Base-by-base conservation (phyloP, 2,797 vertebrate species). In the Chelmon rostratus region DNA sequence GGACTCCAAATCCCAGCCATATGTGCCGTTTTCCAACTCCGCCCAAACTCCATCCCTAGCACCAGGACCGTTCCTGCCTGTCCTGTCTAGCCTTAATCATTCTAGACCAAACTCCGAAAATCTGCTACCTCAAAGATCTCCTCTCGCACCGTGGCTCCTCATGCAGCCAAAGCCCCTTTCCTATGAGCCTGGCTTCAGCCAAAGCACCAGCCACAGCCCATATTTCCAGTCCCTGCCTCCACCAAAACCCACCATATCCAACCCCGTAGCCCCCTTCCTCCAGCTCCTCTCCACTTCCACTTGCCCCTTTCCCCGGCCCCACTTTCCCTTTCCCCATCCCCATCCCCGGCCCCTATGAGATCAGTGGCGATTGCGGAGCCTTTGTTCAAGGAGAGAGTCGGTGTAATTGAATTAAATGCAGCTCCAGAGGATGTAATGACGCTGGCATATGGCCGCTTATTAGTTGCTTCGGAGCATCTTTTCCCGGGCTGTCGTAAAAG, bases 341-440 rank as follows among this genome's bases (percentile, higher is more conserved):
- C 37, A 44, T 52, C 73, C 73, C 50, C 31, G 2, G n/a, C 70
- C 80, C 71, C 72, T 78, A 62, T 87, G 87, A 89, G 89, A 89
- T 89, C 87, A 89, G 86, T 50, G 83, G 82, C 18, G 76, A 89
- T 89, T 79, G 83, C 71, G 3, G 56, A 88, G 90, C 88, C 91
- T 94, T 94, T 94, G 93, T 94, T 94, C 88, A 71, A 88, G 56
- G 81, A 72, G 82, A 86, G 86, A 86, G 78, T 77, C 73, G 23
- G 42, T 75, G 83, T 93, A 91, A 94, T 92, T 92, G 74, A 94
- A 93, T 94, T 93, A 93, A 90, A 89, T 89, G 73, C 89, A 83
- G 90, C 82, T 92, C 79, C 86, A 74, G 82, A 91, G 91, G 88
- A 93, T 75, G 88, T 82, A 83, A 88, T 63, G 79, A 84, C 33